Conservation (phyloP, 1,140 invertebrate genomes). For the Zaprionus tsacasi region DNA sequence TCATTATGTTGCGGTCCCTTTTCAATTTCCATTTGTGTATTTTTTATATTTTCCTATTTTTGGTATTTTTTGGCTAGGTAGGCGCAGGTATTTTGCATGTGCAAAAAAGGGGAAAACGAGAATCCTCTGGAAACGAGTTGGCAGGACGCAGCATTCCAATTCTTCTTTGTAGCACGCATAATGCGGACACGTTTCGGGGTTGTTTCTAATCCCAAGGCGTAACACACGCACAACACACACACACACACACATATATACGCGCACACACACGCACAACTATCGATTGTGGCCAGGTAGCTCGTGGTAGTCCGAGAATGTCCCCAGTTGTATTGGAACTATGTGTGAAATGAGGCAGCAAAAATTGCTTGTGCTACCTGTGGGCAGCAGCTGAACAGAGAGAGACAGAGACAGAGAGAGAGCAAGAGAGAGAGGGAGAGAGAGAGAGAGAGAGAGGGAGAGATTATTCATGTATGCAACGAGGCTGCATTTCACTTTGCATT, state of each 20-base stretch:
- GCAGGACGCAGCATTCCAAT: slow-evolving; percentile 29
- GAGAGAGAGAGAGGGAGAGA: slow-evolving; percentile 14
- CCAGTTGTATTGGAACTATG: slow-evolving; percentile 30
- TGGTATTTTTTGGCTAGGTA: slow-evolving; percentile 27
- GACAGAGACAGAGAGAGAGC: background rate
- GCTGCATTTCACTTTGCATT: slow-evolving; percentile 77
- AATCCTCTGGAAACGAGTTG: slow-evolving; percentile 31
- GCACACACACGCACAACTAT: slow-evolving; percentile 19
- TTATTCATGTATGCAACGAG: slow-evolving; percentile 74
- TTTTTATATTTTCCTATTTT: slow-evolving; percentile 11
- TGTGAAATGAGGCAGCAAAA: slow-evolving; percentile 80
- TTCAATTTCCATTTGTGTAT: background rate
- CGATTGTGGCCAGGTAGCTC: slow-evolving; percentile 29
- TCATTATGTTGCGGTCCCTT: slow-evolving; percentile 12
- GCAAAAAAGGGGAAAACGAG: slow-evolving; percentile 21
- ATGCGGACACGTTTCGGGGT: slow-evolving; percentile 78
- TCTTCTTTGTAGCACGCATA: slow-evolving; percentile 51
- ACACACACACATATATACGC: slow-evolving; percentile 4
- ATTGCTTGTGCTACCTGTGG: slow-evolving; percentile 73
- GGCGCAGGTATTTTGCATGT: slow-evolving; percentile 68
- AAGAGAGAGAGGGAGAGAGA: slow-evolving; percentile 1
- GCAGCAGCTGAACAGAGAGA: slow-evolving; percentile 34
- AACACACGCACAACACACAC: slow-evolving; percentile 21
- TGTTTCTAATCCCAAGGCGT: slow-evolving; percentile 76
- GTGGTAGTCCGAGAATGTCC: slow-evolving; percentile 43